Evolutionary conservation across 2,888 invertebrate genomes (phyloP), one percentile per base, ranked within the genome.

Genomic region (Onthophagus sagittarius): DNA sequence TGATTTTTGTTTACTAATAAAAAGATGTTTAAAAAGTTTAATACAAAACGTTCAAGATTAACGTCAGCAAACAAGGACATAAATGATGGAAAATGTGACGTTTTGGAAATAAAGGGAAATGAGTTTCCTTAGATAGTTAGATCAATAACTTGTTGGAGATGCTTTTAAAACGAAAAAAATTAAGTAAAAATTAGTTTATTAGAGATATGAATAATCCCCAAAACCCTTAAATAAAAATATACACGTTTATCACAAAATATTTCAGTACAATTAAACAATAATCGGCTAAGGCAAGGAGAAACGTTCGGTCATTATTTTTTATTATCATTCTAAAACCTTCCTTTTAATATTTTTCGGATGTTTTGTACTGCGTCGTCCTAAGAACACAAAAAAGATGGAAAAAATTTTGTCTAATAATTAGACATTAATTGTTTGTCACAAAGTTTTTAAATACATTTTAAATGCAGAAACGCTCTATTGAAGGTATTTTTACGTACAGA

Each of bases 231-330:
- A 77, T 72, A 75, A 74, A 53, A 75, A 75, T 72, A 76, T 77
- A 77, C 74, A 77, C 73, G 81, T 81, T 83, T 85, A 85, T 85
- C 85, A 85, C 85, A 85, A 85, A 84, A 83, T 83, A 83, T 81
- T 82, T 85, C 85, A 85, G 85, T 85, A 85, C 85, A 83, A 76
- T 74, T 74, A 78, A 78, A 77, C 23, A 73, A 74, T 75, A 78
- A 78, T 23, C 69, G 74, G 67, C 72, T 63, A 69, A 70, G 71
- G 69, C 72, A 74, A 74, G 32, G 70, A 70, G 72, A 33, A 69
- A 72, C 62, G 67, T 73, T 13, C 32, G 32, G 32, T 67, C 23
- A 23, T 23, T 23, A 23, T 23, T 23, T 64, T 64, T 64, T n/a
- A 32, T 67, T 23, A 67, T n/a, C n/a, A n/a, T 67, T 15, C 32